phyloP scores from a whole-genome alignment of 2,113 vertebrate genomes.

The Zosterops hypoxanthus region DNA sequence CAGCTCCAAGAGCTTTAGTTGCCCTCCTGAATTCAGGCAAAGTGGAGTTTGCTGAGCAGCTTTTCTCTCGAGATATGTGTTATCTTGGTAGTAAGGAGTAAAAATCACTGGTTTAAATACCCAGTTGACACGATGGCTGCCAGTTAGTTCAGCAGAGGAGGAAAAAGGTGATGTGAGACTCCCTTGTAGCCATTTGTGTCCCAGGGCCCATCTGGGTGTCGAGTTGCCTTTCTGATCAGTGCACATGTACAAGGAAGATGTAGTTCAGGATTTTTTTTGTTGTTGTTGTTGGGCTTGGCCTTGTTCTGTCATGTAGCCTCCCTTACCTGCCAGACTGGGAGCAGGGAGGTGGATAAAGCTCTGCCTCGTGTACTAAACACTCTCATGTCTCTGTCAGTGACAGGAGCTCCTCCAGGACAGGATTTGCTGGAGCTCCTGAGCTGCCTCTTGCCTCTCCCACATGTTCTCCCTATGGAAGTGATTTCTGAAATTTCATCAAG shows the following conservation, averaged over 20 bases:
- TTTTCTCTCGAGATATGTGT: background rate
- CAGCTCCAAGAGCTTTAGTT: background rate
- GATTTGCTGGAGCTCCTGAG: background rate
- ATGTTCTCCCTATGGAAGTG: accelerated
- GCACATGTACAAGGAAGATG: background rate
- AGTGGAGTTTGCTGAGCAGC: background rate
- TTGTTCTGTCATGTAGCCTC: background rate
- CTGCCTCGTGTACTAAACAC: background rate
- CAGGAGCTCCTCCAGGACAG: background rate
- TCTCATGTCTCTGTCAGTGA: background rate
- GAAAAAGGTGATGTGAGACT: background rate
- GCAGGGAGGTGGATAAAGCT: background rate
- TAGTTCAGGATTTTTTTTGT: background rate
- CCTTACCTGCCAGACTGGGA: background rate
- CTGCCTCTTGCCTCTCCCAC: background rate
- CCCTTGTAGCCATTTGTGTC: background rate
- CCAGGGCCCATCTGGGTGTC: background rate
- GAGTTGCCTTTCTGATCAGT: background rate
- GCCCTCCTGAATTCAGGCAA: background rate
- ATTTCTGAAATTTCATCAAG: background rate
- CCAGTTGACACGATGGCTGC: background rate
- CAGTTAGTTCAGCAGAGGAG: background rate
- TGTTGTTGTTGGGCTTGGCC: background rate
- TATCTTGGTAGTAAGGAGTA: background rate
- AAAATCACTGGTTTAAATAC: conserved; percentile 1